These are phyloP conservation scores for Eira barbara DNA, from an alignment of 2,113 vertebrate species.

Conservation along the genomic window DNA sequence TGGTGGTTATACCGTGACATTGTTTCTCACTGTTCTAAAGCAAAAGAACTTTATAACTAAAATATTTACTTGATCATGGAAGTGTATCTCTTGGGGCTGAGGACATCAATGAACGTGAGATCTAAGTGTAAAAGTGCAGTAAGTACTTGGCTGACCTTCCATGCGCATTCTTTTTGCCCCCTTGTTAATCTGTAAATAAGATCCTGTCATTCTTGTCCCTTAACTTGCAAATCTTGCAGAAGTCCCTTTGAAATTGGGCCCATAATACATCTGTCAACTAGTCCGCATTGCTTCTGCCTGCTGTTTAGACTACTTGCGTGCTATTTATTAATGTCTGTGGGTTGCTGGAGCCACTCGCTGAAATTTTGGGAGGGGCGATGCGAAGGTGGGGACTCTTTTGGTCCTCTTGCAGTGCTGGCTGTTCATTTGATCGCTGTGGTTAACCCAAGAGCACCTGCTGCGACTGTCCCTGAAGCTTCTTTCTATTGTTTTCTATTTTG, in stretches of 20 bases:
- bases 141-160: background rate
- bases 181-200: background rate
- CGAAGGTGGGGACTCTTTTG: background rate
- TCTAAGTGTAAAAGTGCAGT: background rate
- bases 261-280: background rate
- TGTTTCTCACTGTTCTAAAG: slow-evolving; percentile 17
- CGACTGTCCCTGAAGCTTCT: slow-evolving; percentile 50
- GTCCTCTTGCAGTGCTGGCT: background rate
- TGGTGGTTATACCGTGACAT: background rate
- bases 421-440: background rate
- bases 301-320: background rate
- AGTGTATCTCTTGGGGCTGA: slow-evolving; percentile 16
- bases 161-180: background rate
- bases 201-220: background rate
- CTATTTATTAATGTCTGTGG: background rate
- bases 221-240: background rate
- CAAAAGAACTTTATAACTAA: slow-evolving; percentile 35
- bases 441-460: background rate
- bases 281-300: background rate
- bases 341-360: background rate
- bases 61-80: slow-evolving; percentile 54
- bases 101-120: background rate
- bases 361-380: background rate
- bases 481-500: slow-evolving; percentile 62
- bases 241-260: background rate